phyloP scores from a whole-genome alignment of 2,888 invertebrate genomes.

The Spodoptera littoralis region DNA sequence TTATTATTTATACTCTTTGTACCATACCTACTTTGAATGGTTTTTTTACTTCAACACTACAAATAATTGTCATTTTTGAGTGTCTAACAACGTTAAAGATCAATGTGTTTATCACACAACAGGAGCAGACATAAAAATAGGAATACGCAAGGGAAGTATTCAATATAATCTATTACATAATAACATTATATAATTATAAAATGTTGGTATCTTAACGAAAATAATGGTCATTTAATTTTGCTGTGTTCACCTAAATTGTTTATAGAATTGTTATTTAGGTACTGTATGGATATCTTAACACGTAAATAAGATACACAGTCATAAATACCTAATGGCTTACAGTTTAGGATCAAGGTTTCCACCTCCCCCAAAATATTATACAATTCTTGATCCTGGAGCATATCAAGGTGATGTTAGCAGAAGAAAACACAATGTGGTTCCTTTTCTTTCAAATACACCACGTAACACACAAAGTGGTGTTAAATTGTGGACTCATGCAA shows the following conservation, averaged over 20 bases:
- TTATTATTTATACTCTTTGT: too few relatives aligned
- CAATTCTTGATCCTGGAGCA: conserved; percentile 76
- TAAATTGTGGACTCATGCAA: conserved; percentile 73
- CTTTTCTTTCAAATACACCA: conserved; percentile 73
- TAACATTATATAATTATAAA: too few relatives aligned
- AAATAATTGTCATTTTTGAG: too few relatives aligned
- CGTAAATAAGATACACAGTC: conserved; percentile 7
- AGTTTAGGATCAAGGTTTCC: conserved; percentile 69
- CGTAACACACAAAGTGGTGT: conserved; percentile 58
- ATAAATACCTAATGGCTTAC: conserved; percentile 69
- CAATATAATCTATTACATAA: too few relatives aligned
- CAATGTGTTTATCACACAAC: too few relatives aligned
- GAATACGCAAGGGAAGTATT: too few relatives aligned
- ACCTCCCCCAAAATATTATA: conserved; percentile 60
- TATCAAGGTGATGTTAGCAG: conserved; percentile 64
- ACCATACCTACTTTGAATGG: too few relatives aligned
- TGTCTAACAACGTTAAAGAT: too few relatives aligned
- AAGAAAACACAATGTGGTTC: conserved; percentile 61
- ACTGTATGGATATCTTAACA: not conserved
- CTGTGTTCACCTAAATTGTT: not conserved
- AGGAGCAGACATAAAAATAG: too few relatives aligned
- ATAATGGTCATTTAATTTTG: too few relatives aligned
- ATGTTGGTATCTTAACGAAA: too few relatives aligned
- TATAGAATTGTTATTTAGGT: conserved; percentile 5
- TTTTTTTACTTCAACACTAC: too few relatives aligned